Percentiles rank a stretch among this genome's conserved stretches.
Conservation (phyloP, 2,888 invertebrate genomes). For the Nephrotoma guestfalica region DNA sequence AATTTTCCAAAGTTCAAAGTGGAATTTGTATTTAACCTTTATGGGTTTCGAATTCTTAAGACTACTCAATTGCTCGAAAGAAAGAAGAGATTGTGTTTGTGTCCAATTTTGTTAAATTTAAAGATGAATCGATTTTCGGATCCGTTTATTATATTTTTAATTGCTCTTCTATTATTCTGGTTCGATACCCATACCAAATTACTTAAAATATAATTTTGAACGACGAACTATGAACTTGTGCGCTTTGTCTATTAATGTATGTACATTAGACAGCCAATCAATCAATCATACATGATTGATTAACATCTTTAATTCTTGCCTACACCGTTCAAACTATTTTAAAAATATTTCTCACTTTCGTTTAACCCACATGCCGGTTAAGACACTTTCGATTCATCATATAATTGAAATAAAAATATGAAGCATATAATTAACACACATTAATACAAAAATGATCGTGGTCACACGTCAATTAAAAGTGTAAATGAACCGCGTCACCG, state of each 20-base stretch:
- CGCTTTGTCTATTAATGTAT: not conserved
- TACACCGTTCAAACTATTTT: not conserved
- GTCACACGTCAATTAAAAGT: not conserved
- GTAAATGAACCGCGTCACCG: not conserved
- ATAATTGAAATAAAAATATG: not conserved
- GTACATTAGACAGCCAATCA: not conserved
- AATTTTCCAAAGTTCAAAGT: not conserved
- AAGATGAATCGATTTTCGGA: too few species aligned
- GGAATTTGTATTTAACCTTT: not conserved
- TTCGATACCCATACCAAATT: too few species aligned
- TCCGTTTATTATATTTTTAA: too few species aligned
- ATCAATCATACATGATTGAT: not conserved
- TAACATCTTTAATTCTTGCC: not conserved
- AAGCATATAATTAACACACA: not conserved
- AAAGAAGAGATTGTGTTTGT: not conserved
- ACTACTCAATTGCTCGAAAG: not conserved
- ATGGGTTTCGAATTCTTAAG: not conserved
- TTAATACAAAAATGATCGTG: not conserved
- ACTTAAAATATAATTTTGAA: not conserved
- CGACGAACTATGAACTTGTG: not conserved
- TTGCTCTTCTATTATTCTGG: too few species aligned
- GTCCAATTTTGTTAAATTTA: not conserved
- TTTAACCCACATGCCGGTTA: not conserved
- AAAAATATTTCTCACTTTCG: not conserved
- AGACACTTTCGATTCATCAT: not conserved